Evolutionary conservation across 23 tunicate genomes (phyloP).

Genomic region (Diplosoma virens): DNA sequence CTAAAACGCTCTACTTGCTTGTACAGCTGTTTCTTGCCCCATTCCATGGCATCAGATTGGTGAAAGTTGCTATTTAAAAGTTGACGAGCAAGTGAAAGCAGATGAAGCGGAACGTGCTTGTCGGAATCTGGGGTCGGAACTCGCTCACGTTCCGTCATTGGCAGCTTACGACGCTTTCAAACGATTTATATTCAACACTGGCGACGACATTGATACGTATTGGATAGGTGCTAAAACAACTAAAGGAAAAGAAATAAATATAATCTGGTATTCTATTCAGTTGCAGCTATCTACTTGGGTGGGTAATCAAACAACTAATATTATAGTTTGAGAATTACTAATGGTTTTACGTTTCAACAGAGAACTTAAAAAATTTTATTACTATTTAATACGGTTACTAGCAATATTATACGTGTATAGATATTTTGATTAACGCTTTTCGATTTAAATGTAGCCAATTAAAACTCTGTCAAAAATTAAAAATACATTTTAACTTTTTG

Average conservation of each 20-base stretch:
- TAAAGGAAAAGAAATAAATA: background rate
- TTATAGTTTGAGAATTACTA: too few relatives aligned
- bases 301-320: too few relatives aligned
- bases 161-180: background rate
- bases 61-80: slow-evolving; percentile 15
- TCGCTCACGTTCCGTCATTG: slow-evolving; percentile 11
- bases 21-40: too few relatives aligned
- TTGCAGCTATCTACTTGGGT: background rate
- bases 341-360: too few relatives aligned
- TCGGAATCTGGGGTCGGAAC: background rate
- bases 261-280: background rate
- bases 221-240: background rate
- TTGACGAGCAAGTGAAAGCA: background rate
- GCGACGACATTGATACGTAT: background rate
- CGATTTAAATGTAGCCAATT: too few relatives aligned
- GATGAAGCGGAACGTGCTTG: background rate
- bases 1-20: too few relatives aligned
- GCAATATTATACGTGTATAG: too few relatives aligned
- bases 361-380: too few relatives aligned
- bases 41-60: slow-evolving; percentile 25
- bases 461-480: too few relatives aligned
- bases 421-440: too few relatives aligned
- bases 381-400: too few relatives aligned
- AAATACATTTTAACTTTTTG: too few relatives aligned
- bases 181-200: background rate